Percentiles rank a stretch among this genome's conserved stretches.
Conservation (phyloP, 2,113 vertebrate species). For the Callospermophilus lateralis region DNA sequence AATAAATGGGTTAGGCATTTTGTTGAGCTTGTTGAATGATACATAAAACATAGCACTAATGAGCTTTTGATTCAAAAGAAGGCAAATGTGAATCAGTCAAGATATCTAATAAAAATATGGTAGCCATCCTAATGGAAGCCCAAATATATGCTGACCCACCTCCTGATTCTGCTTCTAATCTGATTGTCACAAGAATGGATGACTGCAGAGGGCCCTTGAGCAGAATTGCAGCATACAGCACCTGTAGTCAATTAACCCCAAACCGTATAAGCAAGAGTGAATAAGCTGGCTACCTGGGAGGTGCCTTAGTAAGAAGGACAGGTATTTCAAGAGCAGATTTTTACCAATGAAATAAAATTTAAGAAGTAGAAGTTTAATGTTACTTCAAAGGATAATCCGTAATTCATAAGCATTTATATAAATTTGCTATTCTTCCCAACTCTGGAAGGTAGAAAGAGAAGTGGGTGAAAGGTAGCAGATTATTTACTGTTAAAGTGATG, state of each 20-base stretch:
- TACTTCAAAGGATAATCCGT: conserved; percentile 13
- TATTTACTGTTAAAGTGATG: neutral
- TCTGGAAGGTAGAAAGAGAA: neutral
- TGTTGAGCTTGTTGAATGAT: neutral
- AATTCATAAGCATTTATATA: neutral
- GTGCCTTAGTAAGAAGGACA: neutral
- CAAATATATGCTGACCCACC: neutral
- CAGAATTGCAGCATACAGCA: neutral
- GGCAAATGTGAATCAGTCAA: neutral
- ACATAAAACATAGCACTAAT: neutral
- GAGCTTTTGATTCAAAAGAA: neutral
- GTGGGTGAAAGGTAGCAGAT: neutral
- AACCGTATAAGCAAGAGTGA: neutral
- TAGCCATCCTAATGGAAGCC: neutral
- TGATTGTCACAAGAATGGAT: neutral
- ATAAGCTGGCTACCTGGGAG: neutral
- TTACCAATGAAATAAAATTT: conserved; percentile 20
- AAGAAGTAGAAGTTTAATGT: neutral
- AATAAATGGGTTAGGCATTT: neutral
- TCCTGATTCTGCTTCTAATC: neutral
- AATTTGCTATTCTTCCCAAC: neutral
- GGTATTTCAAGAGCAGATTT: neutral
- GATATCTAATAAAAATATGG: neutral
- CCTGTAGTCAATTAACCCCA: neutral
- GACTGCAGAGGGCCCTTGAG: neutral